Percentiles rank a stretch among this genome's conserved stretches.
Conservation (phyloP, 2,888 invertebrate genomes). For the Acutogordius australiensis region DNA sequence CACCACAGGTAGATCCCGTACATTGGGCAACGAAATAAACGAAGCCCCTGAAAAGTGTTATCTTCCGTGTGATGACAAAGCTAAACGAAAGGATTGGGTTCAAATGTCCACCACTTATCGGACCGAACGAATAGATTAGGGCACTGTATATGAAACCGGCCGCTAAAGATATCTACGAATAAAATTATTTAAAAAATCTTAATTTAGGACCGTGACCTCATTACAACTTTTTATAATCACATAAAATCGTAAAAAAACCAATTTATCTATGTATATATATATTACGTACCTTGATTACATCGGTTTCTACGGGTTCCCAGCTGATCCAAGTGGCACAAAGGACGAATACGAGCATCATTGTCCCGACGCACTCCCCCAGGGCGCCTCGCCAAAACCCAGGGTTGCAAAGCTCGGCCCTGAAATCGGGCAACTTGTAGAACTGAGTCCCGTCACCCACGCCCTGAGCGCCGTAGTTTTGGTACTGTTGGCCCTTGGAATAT, state of each 20-base stretch:
- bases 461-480: too few relatives aligned
- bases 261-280: too few relatives aligned
- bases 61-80: neutral
- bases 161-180: neutral
- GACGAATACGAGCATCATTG: constrained; percentile 4
- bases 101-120: neutral
- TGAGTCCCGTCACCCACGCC: neutral
- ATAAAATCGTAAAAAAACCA: too few relatives aligned
- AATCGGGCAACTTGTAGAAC: neutral
- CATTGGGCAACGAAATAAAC: neutral
- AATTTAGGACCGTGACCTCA: too few relatives aligned
- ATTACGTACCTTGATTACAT: constrained; percentile 2
- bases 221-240: too few relatives aligned
- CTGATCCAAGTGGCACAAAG: constrained; percentile 7
- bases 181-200: too few relatives aligned
- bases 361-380: neutral
- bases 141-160: constrained; percentile 1
- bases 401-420: neutral
- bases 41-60: constrained; percentile 5
- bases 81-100: neutral
- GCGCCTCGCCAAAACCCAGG: constrained; percentile 7
- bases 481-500: too few relatives aligned
- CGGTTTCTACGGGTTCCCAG: neutral
- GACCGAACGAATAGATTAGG: constrained; percentile 1
- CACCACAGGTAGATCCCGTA: constrained; percentile 4